Conservation (phyloP, 2,888 invertebrate genomes). For the Cryptops parisi region DNA sequence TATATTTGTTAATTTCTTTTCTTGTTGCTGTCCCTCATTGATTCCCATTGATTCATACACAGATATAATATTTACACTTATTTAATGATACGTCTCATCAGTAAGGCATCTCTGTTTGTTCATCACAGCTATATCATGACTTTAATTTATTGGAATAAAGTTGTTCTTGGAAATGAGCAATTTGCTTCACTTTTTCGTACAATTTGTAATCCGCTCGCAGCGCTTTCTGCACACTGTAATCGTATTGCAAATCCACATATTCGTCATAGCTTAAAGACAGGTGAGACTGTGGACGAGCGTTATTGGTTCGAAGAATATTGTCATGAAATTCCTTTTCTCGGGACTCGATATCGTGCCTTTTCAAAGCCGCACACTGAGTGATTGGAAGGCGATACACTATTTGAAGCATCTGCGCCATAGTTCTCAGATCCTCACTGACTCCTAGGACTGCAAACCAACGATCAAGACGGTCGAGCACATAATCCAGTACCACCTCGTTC, state of each 20-base stretch:
- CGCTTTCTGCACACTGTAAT: conserved; percentile 8
- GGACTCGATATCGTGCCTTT: background rate
- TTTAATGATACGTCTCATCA: too few relatives aligned
- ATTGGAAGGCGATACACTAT: background rate
- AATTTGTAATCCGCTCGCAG: conserved; percentile 1
- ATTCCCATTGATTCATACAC: too few relatives aligned
- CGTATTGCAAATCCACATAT: conserved; percentile 1
- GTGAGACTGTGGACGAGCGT: background rate
- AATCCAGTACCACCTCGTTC: background rate
- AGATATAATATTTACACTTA: too few relatives aligned
- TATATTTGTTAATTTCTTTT: too few relatives aligned
- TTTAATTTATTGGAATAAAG: conserved; percentile 5
- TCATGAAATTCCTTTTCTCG: background rate
- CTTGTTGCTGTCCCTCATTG: too few relatives aligned
- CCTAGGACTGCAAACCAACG: conserved; percentile 6
- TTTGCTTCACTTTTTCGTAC: conserved; percentile 2
- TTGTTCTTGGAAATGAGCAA: conserved; percentile 7
- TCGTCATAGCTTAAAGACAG: background rate
- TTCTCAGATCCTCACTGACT: background rate
- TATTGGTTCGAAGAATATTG: background rate
- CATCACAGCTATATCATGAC: too few relatives aligned
- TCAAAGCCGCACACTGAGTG: background rate
- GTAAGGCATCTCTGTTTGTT: too few relatives aligned
- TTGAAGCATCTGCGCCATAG: background rate
- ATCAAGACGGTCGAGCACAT: conserved; percentile 2